Base-by-base conservation (phyloP, 1,140 invertebrate genomes). In the Cyclargus thomasi region DNA sequence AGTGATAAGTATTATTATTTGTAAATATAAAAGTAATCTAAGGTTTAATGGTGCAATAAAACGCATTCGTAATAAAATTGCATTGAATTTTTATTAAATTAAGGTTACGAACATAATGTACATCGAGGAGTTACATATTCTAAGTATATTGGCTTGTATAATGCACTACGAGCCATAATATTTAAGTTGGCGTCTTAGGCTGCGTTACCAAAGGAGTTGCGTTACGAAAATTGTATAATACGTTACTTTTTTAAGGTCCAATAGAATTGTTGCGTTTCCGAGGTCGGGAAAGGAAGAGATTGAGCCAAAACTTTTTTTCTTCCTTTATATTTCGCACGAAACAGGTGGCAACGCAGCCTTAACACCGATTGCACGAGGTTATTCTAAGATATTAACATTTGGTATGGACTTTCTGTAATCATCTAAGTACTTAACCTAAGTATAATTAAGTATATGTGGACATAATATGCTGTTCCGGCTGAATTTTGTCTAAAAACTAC, bases 401-500 rank as follows among this genome's bases (percentile, higher is more conserved):
- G 73, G 75, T 76, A 74, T 71, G 66, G 70, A 78, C 69, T 65
- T 29, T 57, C 10, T 55, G 23, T 65, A 64, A 65, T 35, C 53
- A 16, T 29, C 64, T 65, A 23, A 64, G 29, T 39, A 39, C 8
- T 20, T 39, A 36, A 47, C n/a, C 65, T 67, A 64, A 53, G 53
- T 66, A 36, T 64, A 63, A 64, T 22, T 62, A 69, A 69, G 62
- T 29, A 29, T 29, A 29, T 29, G 29, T 62, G 67, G 16, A 59
- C 55, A 57, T 8, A 3, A 59, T n/a, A 64, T 69, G 75, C 77
- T 79, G 70, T 79, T 75, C 73, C 75, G 69, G 68, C 71, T 55
- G 62, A 22, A 18, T 35, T n/a, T 35, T 67, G 36, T 18, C 18
- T 18, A n/a, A 35, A 47, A 63, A 67, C 55, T 65, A 65, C 39